phyloP scores from a whole-genome alignment of 2,888 invertebrate species.

The Baronia brevicornis region DNA sequence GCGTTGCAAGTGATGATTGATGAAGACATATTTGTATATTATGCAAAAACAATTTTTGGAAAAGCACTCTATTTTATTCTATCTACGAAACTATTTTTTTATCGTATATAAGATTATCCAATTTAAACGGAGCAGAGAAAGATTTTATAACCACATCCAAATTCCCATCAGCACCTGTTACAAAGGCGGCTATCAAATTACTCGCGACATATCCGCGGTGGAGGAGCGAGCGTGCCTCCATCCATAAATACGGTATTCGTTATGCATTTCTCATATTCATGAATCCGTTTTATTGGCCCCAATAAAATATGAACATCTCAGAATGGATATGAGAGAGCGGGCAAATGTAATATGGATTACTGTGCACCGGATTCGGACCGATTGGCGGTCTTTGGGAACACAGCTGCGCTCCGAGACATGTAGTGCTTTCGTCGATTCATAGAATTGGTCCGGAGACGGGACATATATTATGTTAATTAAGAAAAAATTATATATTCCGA shows the following conservation, averaged over 20 bases:
- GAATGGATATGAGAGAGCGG: slow-evolving; percentile 74
- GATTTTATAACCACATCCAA: slow-evolving; percentile 64
- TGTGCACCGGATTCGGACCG: slow-evolving; percentile 66
- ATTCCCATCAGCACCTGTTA: slow-evolving; percentile 74
- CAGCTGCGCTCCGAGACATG: slow-evolving; percentile 16
- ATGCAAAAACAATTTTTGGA: slow-evolving; percentile 30
- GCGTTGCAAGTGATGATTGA: no score
- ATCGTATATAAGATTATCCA: slow-evolving; percentile 40
- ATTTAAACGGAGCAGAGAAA: slow-evolving; percentile 49
- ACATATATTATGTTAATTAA: no score
- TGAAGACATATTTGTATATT: no score
- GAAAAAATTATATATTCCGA: no score
- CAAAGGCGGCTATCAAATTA: slow-evolving; percentile 74
- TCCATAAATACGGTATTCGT: slow-evolving; percentile 75
- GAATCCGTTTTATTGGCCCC: slow-evolving; percentile 77
- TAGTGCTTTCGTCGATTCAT: no score
- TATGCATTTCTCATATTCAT: slow-evolving; percentile 77
- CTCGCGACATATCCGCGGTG: slow-evolving; percentile 66
- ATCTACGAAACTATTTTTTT: no score
- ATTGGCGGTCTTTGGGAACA: slow-evolving; percentile 38
- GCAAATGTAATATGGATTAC: slow-evolving; percentile 75
- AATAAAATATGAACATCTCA: slow-evolving; percentile 77
- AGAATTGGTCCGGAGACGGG: no score
- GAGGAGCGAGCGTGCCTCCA: slow-evolving; percentile 60
- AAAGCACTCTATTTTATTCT: slow-evolving; percentile 39